Percentiles rank a stretch among this genome's conserved stretches.
These are phyloP conservation scores for Xiphophorus hellerii DNA, from an alignment of 2,113 vertebrate genomes.

Conservation along the genomic window DNA sequence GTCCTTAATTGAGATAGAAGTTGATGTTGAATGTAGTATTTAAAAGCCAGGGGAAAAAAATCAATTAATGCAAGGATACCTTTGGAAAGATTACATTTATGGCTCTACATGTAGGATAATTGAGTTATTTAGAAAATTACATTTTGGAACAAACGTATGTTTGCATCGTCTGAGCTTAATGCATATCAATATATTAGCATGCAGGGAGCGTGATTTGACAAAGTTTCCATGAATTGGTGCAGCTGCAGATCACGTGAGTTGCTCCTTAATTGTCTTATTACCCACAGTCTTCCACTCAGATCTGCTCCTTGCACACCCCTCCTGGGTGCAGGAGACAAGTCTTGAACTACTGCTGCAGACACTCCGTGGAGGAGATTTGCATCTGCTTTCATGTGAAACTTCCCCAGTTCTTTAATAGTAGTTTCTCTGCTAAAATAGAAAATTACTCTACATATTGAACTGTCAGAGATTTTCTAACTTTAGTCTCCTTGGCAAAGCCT, in stretches of 20 bases:
- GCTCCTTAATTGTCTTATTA: constrained; percentile 51
- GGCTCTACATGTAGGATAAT: too few species aligned
- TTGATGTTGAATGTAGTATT: neutral
- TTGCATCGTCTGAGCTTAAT: neutral
- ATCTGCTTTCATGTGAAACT: constrained; percentile 22
- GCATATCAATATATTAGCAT: neutral
- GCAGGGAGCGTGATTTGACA: constrained; percentile 11
- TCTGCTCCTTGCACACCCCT: constrained; percentile 11
- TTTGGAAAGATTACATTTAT: neutral
- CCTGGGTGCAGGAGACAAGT: constrained; percentile 18
- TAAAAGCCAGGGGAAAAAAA: neutral
- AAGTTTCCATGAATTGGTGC: constrained; percentile 14
- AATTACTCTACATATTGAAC: constrained; percentile 7
- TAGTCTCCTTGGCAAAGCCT: constrained; percentile 43
- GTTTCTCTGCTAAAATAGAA: constrained; percentile 23
- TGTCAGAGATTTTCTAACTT: constrained; percentile 10
- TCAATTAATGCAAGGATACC: neutral
- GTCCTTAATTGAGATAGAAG: neutral
- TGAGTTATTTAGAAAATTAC: neutral
- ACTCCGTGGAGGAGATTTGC: neutral
- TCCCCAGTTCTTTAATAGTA: constrained; percentile 4
- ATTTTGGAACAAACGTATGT: neutral
- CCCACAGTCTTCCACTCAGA: constrained; percentile 36
- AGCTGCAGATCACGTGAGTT: constrained; percentile 42
- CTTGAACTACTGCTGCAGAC: neutral